A percentile compares a stretch with the other conserved stretches of the same genome.
Evolutionary conservation across 2,797 vertebrate genomes (phyloP).

Genomic region (Neostethus bicornis): DNA sequence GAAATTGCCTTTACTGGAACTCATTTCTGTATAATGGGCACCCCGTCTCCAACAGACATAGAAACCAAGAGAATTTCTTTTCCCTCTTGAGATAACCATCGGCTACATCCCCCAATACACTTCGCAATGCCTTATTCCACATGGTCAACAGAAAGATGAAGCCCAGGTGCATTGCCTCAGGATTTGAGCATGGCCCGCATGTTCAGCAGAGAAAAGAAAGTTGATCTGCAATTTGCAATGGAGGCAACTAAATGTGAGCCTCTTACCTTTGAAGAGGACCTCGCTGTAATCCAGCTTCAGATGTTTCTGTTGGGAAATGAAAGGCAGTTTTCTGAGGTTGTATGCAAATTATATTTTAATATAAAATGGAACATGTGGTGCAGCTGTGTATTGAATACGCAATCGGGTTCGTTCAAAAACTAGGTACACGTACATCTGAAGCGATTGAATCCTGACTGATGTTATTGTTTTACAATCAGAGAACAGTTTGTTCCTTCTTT

Average conservation of each 20-base stretch:
- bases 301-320: constrained; percentile 54
- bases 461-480: constrained; percentile 13
- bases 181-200: constrained; percentile 66
- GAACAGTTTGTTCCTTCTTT: constrained; percentile 23
- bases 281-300: constrained; percentile 51
- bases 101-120: constrained; percentile 69
- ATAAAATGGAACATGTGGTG: constrained; percentile 68
- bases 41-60: constrained; percentile 50
- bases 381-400: constrained; percentile 38
- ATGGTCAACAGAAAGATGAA: constrained; percentile 75
- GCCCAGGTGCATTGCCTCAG: constrained; percentile 83
- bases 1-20: constrained; percentile 54
- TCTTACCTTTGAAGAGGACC: constrained; percentile 64
- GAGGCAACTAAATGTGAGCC: constrained; percentile 71
- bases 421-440: not conserved
- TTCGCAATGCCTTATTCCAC: constrained; percentile 71
- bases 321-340: constrained; percentile 53
- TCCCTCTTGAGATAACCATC: constrained; percentile 71
- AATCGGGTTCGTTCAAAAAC: constrained; percentile 21
- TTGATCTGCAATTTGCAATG: constrained; percentile 79
- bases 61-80: constrained; percentile 64
- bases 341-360: constrained; percentile 69
- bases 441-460: constrained; percentile 5
- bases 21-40: constrained; percentile 46
- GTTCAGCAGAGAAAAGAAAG: constrained; percentile 72